A percentile compares a stretch with the other conserved stretches of the same genome.
Evolutionary conservation across 2,888 invertebrate species (phyloP).

Genomic region (Drymonia ruficornis): DNA sequence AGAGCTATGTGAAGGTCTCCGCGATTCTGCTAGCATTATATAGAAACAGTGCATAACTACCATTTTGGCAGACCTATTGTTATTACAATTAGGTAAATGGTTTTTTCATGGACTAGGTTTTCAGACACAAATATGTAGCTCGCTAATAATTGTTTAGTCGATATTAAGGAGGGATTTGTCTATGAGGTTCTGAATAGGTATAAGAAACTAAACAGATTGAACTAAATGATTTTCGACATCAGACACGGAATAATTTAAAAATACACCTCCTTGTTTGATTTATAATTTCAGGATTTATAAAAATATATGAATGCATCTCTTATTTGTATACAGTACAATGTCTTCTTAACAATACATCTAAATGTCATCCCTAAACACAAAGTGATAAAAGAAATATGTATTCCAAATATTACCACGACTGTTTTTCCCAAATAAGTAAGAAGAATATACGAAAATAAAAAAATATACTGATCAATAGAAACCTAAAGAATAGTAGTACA

Average conservation of each 20-base stretch:
- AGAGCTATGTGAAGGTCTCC: conserved; percentile 66
- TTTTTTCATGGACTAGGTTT: conserved; percentile 44
- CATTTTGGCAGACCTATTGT: conserved; percentile 63
- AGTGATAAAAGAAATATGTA: no score
- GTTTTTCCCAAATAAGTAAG: no score
- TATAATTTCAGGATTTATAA: no score
- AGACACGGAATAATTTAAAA: neutral
- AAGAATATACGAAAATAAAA: no score
- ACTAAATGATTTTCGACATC: neutral
- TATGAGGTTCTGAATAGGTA: neutral
- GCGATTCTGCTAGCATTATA: conserved; percentile 54
- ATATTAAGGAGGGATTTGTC: neutral
- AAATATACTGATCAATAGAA: no score
- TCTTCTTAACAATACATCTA: no score
- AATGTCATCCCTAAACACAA: no score
- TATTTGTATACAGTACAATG: no score
- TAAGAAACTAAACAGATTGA: neutral
- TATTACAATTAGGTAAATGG: conserved; percentile 65
- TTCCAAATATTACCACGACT: no score
- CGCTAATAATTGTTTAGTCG: conserved; percentile 17
- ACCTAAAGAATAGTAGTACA: no score
- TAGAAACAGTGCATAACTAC: conserved; percentile 56
- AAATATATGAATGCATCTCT: no score
- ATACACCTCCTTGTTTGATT: neutral
- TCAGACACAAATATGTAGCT: conserved; percentile 25